A percentile compares a stretch with the other conserved stretches of the same genome.
These are phyloP conservation scores for Campoplex nolae DNA, from an alignment of 2,888 invertebrate genomes.

Conservation along the genomic window DNA sequence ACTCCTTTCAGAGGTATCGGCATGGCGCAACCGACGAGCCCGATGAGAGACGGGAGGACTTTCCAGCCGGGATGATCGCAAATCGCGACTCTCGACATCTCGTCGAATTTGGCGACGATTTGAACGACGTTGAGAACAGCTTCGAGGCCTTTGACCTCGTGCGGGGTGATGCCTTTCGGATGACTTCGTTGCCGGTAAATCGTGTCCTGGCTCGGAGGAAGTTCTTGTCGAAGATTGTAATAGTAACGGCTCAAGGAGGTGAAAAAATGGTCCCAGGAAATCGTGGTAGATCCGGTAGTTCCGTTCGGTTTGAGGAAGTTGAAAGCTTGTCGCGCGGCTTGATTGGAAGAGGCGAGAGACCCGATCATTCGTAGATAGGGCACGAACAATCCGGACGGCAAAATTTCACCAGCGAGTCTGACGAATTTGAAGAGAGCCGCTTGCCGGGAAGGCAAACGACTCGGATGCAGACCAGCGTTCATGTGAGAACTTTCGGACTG, in stretches of 20 bases:
- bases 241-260: constrained; percentile 91
- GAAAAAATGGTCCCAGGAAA: constrained; percentile 95
- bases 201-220: constrained; percentile 88
- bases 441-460: constrained; percentile 87
- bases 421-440: constrained; percentile 96
- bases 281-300: constrained; percentile 85
- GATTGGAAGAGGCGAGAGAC: constrained; percentile 91
- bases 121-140: constrained; percentile 92
- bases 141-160: constrained; percentile 94
- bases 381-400: constrained; percentile 93
- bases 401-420: constrained; percentile 93
- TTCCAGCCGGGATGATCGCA: constrained; percentile 96
- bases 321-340: constrained; percentile 92
- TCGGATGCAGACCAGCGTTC: constrained; percentile 80
- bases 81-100: constrained; percentile 91
- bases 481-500: constrained; percentile 83
- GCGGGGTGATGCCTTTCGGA: constrained; percentile 90
- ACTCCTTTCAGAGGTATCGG: constrained; percentile 94
- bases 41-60: constrained; percentile 91
- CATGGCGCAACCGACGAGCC: constrained; percentile 94
- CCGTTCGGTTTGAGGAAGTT: constrained; percentile 91
- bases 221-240: constrained; percentile 89
- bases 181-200: constrained; percentile 87
- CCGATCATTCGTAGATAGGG: constrained; percentile 95
- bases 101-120: constrained; percentile 92